Evolutionary conservation across 1,140 invertebrate species (phyloP).

Genomic region (Cryptotermes secundus): DNA sequence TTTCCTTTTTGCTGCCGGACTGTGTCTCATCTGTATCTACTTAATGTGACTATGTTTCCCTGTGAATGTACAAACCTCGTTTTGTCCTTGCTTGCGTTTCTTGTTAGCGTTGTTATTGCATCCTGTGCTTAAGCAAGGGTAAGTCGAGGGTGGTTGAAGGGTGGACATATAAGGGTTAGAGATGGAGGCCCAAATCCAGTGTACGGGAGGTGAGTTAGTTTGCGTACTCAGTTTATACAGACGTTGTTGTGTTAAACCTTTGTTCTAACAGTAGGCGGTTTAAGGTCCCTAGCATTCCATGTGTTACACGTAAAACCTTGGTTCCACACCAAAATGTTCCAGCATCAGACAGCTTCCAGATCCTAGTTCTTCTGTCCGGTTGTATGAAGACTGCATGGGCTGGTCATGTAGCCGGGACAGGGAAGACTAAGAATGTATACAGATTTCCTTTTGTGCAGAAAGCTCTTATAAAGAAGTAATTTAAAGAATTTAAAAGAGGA

Average conservation of each 20-base stretch:
- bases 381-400: no score
- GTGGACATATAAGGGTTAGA: background rate
- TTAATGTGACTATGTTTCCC: conserved; percentile 15
- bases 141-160: background rate
- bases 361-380: no score
- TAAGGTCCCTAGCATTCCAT: no score
- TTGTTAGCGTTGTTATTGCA: conserved; percentile 16
- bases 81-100: background rate
- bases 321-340: no score
- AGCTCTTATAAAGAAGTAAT: no score
- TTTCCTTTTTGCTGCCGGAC: background rate
- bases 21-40: conserved; percentile 2
- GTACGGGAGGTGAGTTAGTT: background rate
- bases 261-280: no score
- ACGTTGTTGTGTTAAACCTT: background rate
- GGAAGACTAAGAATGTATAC: no score
- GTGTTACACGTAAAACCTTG: no score
- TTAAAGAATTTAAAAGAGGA: no score
- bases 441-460: no score
- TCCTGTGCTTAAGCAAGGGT: conserved; percentile 3
- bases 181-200: background rate
- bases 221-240: background rate
- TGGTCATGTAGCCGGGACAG: no score
- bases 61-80: background rate
- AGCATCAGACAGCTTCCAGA: no score